Conservation (phyloP, 2,113 vertebrate species). For the Coregonus clupeaformis region DNA sequence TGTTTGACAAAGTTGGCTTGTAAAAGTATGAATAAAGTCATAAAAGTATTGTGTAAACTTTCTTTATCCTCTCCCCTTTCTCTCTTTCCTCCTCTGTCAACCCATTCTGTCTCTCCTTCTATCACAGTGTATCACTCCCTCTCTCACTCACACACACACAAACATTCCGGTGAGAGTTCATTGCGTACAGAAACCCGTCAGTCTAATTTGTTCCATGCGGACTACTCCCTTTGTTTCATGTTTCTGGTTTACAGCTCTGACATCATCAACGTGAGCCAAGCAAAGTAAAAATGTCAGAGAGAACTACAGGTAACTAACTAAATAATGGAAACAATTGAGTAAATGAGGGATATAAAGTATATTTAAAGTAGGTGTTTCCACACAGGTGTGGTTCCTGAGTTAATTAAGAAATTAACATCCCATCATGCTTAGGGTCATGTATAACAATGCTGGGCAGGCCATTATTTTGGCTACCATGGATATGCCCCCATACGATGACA, state of each 20-base stretch:
- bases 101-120: background rate
- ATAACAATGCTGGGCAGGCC: no score
- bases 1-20: constrained; percentile 23
- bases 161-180: constrained; percentile 44
- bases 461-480: no score
- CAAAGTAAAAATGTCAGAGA: constrained; percentile 59
- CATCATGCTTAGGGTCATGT: no score
- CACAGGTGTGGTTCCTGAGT: no score
- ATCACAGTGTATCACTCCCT: constrained; percentile 21
- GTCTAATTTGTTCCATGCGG: constrained; percentile 67
- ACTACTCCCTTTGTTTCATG: constrained; percentile 53
- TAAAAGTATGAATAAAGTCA: constrained; percentile 35
- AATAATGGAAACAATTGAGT: constrained; percentile 33
- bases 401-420: no score
- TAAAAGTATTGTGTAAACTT: constrained; percentile 43
- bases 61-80: constrained; percentile 6
- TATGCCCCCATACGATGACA: no score
- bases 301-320: constrained; percentile 47
- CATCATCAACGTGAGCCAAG: constrained; percentile 63
- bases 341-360: no score
- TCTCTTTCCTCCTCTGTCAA: background rate
- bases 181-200: constrained; percentile 54
- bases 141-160: constrained; percentile 41
- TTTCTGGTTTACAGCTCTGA: constrained; percentile 61
- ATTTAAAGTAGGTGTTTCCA: no score